Conservation (phyloP, 2,888 invertebrate species). For the Agrilus biguttatus region DNA sequence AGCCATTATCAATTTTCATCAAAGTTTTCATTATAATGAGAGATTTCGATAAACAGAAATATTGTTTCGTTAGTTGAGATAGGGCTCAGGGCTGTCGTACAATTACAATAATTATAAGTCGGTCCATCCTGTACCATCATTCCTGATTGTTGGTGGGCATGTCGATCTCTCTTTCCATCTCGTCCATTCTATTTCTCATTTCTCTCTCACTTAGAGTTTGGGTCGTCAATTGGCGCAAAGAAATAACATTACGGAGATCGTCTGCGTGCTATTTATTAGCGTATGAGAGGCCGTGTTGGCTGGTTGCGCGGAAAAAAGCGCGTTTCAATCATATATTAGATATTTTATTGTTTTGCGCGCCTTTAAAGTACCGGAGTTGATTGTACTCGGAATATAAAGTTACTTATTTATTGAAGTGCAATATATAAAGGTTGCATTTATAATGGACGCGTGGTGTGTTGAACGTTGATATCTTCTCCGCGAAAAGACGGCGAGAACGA, state of each 20-base stretch:
- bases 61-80: no score
- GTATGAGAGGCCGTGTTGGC: conserved; percentile 22
- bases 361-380: conserved; percentile 34
- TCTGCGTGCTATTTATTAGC: conserved; percentile 15
- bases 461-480: conserved; percentile 14
- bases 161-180: conserved; percentile 1
- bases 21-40: no score
- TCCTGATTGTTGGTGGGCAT: no score
- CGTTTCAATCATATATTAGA: conserved; percentile 34
- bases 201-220: no score
- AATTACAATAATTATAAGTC: no score
- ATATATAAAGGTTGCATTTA: conserved; percentile 33
- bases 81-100: no score
- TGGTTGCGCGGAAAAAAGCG: conserved; percentile 25
- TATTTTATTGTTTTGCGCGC: conserved; percentile 33
- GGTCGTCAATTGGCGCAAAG: no score
- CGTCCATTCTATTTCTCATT: not conserved
- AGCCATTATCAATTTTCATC: no score
- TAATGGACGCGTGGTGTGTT: conserved; percentile 27
- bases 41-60: no score
- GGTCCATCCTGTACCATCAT: no score
- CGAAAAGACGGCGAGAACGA: conserved; percentile 10
- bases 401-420: conserved; percentile 33
- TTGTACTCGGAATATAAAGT: conserved; percentile 34
- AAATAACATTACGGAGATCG: not conserved